Percentiles rank a stretch among this genome's conserved stretches.
These are phyloP conservation scores for Eptatretus atami DNA, from an alignment of 2,797 vertebrate genomes.

Conservation along the genomic window DNA sequence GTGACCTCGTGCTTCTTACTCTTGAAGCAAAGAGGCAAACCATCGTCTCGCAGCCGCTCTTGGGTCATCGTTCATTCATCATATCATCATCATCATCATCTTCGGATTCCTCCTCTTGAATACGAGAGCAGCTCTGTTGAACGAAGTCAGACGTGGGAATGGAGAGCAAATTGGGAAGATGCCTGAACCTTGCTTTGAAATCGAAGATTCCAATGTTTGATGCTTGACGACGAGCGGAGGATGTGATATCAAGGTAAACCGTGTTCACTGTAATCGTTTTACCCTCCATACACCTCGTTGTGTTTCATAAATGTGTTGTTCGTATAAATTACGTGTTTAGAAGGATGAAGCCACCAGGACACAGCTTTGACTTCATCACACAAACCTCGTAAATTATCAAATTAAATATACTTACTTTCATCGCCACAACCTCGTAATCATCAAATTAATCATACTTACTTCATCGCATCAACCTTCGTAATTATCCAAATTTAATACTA, in stretches of 20 bases:
- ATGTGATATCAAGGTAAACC: slow-evolving; percentile 12
- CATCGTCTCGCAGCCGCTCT: too few species aligned
- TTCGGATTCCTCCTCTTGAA: not conserved
- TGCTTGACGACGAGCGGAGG: slow-evolving; percentile 14
- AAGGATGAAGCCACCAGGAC: too few species aligned
- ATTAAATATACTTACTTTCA: too few species aligned
- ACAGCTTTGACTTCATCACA: too few species aligned
- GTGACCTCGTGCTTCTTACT: not conserved
- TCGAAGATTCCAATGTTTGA: slow-evolving; percentile 11
- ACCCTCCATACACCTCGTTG: too few species aligned
- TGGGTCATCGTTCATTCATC: not conserved
- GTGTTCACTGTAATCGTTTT: not conserved
- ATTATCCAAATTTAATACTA: too few species aligned
- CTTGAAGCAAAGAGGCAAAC: not conserved
- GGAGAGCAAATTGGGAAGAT: slow-evolving; percentile 11
- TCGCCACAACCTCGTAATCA: too few species aligned
- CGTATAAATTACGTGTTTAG: too few species aligned
- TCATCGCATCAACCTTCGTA: too few species aligned
- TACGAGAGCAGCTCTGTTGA: slow-evolving; percentile 4
- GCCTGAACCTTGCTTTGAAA: slow-evolving; percentile 14
- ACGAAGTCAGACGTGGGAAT: slow-evolving; percentile 9
- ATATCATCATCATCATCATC: not conserved
- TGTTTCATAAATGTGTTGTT: too few species aligned
- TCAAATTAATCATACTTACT: too few species aligned
- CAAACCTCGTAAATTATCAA: too few species aligned